Conservation (phyloP, 1,140 invertebrate species). For the Eueides isabella region DNA sequence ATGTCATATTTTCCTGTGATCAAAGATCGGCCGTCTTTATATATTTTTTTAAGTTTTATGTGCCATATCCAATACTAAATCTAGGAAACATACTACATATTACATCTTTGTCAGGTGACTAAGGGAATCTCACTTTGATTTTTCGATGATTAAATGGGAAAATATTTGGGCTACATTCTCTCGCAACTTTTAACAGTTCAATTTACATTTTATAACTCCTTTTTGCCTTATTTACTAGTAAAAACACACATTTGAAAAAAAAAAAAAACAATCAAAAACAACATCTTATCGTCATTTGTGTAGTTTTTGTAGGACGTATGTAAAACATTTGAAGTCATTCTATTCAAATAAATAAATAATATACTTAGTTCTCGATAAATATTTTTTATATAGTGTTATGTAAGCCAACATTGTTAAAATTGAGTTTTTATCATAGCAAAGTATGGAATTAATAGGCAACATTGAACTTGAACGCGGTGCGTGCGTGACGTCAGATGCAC, state of each 20-base stretch:
- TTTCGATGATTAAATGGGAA: not conserved
- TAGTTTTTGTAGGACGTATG: not conserved
- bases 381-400: not conserved
- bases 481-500: slow-evolving; percentile 69
- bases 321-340: not conserved
- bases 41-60: no score
- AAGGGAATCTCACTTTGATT: not conserved
- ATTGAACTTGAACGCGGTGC: slow-evolving; percentile 78
- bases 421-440: slow-evolving; percentile 44
- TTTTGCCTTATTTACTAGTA: no score
- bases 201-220: not conserved
- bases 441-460: slow-evolving; percentile 72
- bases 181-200: no score
- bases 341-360: not conserved
- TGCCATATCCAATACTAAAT: no score
- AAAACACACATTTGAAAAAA: not conserved
- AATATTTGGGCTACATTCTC: not conserved
- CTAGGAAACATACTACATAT: no score
- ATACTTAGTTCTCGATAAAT: not conserved
- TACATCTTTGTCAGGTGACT: no score
- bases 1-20: no score
- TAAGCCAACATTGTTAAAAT: not conserved
- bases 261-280: not conserved
- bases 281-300: not conserved
- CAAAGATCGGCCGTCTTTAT: no score